Conservation (phyloP, 2,888 invertebrate species). For the Acleris cristana region DNA sequence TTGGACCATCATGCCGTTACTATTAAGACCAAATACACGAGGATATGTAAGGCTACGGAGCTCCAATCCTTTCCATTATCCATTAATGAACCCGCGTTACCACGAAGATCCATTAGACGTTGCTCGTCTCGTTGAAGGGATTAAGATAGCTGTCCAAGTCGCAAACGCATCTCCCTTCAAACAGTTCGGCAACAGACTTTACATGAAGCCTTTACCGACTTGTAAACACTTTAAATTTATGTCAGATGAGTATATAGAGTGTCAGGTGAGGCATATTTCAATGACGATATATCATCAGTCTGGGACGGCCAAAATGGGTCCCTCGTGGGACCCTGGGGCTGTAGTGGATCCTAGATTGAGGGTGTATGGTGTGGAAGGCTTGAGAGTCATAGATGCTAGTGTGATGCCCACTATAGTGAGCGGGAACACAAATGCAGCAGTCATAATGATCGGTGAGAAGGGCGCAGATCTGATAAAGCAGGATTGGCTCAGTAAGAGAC, state of each 20-base stretch:
- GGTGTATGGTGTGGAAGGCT: constrained; percentile 90
- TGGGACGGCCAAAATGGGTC: constrained; percentile 95
- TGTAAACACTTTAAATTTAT: constrained; percentile 89
- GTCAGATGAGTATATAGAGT: constrained; percentile 93
- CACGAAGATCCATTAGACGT: constrained; percentile 92
- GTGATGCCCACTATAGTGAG: constrained; percentile 95
- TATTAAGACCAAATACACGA: constrained; percentile 90
- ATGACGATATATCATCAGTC: constrained; percentile 96
- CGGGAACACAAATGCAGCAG: constrained; percentile 95
- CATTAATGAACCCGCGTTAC: constrained; percentile 96
- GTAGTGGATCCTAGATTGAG: constrained; percentile 92
- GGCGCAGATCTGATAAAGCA: constrained; percentile 93
- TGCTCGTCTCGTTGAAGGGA: constrained; percentile 92
- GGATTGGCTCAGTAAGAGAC: constrained; percentile 86
- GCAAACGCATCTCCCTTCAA: constrained; percentile 90
- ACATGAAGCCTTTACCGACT: constrained; percentile 90
- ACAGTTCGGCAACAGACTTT: constrained; percentile 90
- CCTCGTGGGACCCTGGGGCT: constrained; percentile 88
- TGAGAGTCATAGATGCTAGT: constrained; percentile 93
- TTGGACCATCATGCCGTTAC: constrained; percentile 94
- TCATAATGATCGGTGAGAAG: constrained; percentile 96
- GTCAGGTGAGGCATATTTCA: constrained; percentile 92
- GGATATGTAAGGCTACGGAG: constrained; percentile 90
- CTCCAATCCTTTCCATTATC: constrained; percentile 93
- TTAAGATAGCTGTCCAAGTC: constrained; percentile 88